Percentiles rank a stretch among this genome's conserved stretches.
Evolutionary conservation across 92 coral and sea anemone species (phyloP).

Genomic region (Anthopleura xanthogrammica): DNA sequence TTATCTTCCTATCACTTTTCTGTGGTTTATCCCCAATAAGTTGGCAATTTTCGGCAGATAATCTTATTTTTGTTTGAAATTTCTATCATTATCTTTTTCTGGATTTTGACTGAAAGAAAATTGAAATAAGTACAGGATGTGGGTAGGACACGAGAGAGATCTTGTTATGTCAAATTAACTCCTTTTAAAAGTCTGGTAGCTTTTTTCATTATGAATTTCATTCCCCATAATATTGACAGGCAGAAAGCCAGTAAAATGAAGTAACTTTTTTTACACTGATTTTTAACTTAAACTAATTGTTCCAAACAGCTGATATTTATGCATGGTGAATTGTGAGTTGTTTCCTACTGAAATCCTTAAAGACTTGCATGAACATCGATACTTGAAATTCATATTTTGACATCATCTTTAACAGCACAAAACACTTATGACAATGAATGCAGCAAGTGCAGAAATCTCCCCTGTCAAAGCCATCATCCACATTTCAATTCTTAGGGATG

Average conservation of each 20-base stretch:
- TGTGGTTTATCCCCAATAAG: slow-evolving; percentile 15
- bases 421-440: not conserved
- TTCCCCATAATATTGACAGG: not conserved
- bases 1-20: not conserved
- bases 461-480: not conserved
- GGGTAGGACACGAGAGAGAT: not conserved
- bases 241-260: not conserved
- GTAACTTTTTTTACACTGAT: not conserved
- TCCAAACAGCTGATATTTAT: slow-evolving; percentile 5
- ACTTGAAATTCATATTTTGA: not conserved
- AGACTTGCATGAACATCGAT: not conserved
- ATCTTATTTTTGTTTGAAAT: not conserved
- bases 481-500: not conserved
- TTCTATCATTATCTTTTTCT: not conserved
- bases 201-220: not conserved
- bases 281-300: not conserved
- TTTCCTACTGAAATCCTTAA: not conserved
- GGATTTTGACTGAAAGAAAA: too few relatives aligned
- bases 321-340: not conserved
- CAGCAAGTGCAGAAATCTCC: not conserved
- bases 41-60: not conserved
- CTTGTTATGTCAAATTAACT: not conserved
- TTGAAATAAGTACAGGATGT: not conserved
- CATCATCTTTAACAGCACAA: not conserved
- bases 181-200: not conserved